Evolutionary conservation across 1,140 invertebrate genomes (phyloP).

Genomic region (Adoxophyes honmai): DNA sequence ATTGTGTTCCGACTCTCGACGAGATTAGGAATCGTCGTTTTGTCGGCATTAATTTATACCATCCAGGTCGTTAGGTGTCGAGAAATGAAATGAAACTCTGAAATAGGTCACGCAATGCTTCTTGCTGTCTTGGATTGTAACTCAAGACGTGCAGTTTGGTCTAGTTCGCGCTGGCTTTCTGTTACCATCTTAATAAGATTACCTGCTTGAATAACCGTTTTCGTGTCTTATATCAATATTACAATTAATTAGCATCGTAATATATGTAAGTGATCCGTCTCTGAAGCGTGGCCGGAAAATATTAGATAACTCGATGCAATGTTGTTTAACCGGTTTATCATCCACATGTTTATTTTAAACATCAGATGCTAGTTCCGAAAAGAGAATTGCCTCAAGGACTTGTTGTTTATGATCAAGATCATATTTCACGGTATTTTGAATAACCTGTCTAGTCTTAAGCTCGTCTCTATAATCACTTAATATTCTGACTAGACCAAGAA

Average conservation of each 20-base stretch:
- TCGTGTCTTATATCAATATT: background rate
- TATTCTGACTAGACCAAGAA: too few species aligned
- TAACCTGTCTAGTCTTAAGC: too few species aligned
- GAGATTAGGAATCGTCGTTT: conserved; percentile 6
- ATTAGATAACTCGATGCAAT: background rate
- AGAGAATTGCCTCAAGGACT: background rate
- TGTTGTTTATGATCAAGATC: background rate
- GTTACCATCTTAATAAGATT: background rate
- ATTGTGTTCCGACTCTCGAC: background rate
- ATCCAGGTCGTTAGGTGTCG: background rate
- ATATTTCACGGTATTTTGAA: background rate
- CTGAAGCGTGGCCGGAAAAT: too few species aligned
- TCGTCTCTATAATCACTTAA: too few species aligned
- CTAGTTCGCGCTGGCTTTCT: background rate
- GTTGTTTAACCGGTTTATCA: conserved; percentile 4
- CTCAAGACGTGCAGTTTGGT: background rate
- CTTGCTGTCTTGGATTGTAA: background rate
- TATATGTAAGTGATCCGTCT: too few species aligned
- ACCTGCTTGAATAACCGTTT: background rate
- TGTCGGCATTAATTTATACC: conserved; percentile 1
- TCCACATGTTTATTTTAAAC: background rate
- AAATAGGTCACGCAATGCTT: conserved; percentile 3
- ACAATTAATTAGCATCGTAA: too few species aligned
- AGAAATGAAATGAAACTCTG: background rate
- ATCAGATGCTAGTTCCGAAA: background rate